Conservation (phyloP, 2,888 invertebrate genomes). For the Troides aeacus region DNA sequence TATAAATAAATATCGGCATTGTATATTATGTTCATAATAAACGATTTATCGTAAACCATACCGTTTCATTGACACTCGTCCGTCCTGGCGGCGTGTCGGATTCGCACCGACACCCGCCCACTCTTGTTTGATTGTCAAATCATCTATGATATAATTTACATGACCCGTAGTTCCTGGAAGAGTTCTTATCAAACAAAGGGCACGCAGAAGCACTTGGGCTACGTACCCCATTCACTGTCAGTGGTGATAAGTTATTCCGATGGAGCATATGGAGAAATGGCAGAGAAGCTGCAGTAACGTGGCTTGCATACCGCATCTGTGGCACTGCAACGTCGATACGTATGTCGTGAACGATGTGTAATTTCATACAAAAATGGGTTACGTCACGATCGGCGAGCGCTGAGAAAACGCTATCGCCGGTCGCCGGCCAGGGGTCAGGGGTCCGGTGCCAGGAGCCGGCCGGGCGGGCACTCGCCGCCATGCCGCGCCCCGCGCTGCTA, state of each 20-base stretch:
- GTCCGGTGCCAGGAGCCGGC: background rate
- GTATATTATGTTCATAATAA: conserved; percentile 80
- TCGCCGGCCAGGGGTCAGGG: conserved; percentile 12
- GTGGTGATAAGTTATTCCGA: too few species aligned
- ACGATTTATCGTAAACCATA: conserved; percentile 51
- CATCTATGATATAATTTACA: too few species aligned
- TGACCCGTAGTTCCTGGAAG: too few species aligned
- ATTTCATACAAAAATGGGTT: background rate
- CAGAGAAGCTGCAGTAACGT: too few species aligned
- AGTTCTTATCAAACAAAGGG: too few species aligned
- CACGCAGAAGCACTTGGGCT: too few species aligned
- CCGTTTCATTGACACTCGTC: conserved; percentile 26
- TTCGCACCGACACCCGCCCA: background rate
- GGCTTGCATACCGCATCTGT: too few species aligned
- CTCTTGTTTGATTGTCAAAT: too few species aligned
- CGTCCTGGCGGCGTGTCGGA: background rate
- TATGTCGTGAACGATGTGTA: background rate
- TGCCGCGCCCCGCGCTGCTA: conserved; percentile 34
- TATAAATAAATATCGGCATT: conserved; percentile 75
- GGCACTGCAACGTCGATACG: too few species aligned
- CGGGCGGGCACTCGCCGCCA: background rate
- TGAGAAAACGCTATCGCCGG: conserved; percentile 10
- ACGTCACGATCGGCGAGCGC: background rate
- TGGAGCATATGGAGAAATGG: too few species aligned
- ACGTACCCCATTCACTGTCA: too few species aligned